Base-by-base conservation (phyloP, 2,888 invertebrate genomes). In the Ophraella communa region DNA sequence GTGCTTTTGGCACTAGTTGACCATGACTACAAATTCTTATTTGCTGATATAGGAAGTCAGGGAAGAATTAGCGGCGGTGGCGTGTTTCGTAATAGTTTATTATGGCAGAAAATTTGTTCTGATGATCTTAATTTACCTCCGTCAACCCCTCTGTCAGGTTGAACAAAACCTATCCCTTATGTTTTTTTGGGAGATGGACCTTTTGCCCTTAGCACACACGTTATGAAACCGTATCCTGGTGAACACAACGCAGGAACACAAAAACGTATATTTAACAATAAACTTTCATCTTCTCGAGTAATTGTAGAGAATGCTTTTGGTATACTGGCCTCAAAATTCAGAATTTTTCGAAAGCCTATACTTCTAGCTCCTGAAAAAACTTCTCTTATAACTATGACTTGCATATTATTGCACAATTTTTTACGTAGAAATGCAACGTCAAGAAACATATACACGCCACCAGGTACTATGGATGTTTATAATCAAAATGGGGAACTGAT, bases 1-100 rank as follows among this genome's bases (percentile, higher is more conserved):
- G 78, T 82, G 5, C 66, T 82, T 44, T 68, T 80, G 53, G 79
- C 76, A 42, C 57, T 80, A 57, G 79, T 77, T 14, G 79, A 82
- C 71, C 77, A 78, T 21, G 68, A 80, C 59, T 81, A 79, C 62
- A 74, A 76, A 4, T 79, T 80, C 69, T 65, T 75, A 11, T 76
- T 70, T 68, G 74, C 79, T 10, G 76, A 78, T 66, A 71, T 77
- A 47, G 79, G 78, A 5, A 65, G 72, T 24, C 75, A 76, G 67
- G 77, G 79, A 17, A 49, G 74, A 66, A 72, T 77, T 52, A 75
- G 71, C 24, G 78, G 79, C 66, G 74, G 76, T 27, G 77, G 76
- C 23, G 77, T 77, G 27, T 76, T 76, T 33, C 45, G 63, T 47
- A 68, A 71, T 52, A 62, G 60, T 20, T 30, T 51, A 24, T 59